Percentiles rank a stretch among this genome's conserved stretches.
Conservation (phyloP, 2,888 invertebrate genomes). For the Graphium colonna region DNA sequence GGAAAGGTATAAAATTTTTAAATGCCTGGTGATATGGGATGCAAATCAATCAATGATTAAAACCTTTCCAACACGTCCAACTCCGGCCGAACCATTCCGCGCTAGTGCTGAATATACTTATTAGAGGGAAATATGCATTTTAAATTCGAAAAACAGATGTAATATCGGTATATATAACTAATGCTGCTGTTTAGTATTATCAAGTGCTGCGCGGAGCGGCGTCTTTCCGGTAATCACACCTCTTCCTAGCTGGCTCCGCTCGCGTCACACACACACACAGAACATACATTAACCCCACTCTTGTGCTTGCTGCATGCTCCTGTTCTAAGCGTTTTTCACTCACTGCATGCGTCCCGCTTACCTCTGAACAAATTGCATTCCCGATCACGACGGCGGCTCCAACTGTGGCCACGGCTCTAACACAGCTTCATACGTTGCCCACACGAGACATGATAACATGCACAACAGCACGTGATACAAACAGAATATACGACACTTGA, state of each 20-base stretch:
- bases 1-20: slow-evolving; percentile 80
- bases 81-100: slow-evolving; percentile 60
- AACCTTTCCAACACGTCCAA: slow-evolving; percentile 62
- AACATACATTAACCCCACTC: slow-evolving; percentile 43
- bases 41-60: slow-evolving; percentile 70
- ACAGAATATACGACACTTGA: slow-evolving; percentile 52
- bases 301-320: slow-evolving; percentile 71
- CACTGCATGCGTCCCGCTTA: slow-evolving; percentile 73
- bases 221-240: slow-evolving; percentile 54
- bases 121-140: slow-evolving; percentile 7
- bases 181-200: too few relatives aligned
- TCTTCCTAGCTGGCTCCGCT: slow-evolving; percentile 75
- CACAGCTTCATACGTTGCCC: slow-evolving; percentile 75
- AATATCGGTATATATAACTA: slow-evolving; percentile 14
- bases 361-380: slow-evolving; percentile 74
- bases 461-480: slow-evolving; percentile 57
- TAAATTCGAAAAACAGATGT: background rate
- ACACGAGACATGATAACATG: slow-evolving; percentile 74
- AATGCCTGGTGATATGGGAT: slow-evolving; percentile 80
- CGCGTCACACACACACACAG: slow-evolving; percentile 70
- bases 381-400: slow-evolving; percentile 71
- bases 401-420: slow-evolving; percentile 53
- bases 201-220: slow-evolving; percentile 60
- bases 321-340: slow-evolving; percentile 61
- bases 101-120: slow-evolving; percentile 29